A percentile compares a stretch with the other conserved stretches of the same genome.
phyloP scores from a whole-genome alignment of 1,140 invertebrate species.

The Lordiphosa mommai region DNA sequence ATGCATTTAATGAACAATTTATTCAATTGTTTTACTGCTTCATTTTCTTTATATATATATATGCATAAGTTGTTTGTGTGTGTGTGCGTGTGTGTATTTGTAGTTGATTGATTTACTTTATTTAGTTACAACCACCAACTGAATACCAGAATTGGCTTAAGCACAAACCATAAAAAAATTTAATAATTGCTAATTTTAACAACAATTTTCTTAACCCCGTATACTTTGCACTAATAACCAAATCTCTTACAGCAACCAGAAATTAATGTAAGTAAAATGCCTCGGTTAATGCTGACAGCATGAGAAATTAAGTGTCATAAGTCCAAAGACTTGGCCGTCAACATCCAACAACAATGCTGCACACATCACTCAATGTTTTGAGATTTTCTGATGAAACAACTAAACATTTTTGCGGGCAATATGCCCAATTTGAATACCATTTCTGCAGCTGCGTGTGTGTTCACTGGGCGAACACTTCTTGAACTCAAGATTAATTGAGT shows the following conservation, averaged over 20 bases:
- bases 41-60: slow-evolving; percentile 36
- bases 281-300: slow-evolving; percentile 36
- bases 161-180: slow-evolving; percentile 24
- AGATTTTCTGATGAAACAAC: not conserved
- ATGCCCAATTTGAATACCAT: slow-evolving; percentile 38
- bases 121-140: slow-evolving; percentile 9
- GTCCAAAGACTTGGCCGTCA: slow-evolving; percentile 20
- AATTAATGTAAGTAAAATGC: slow-evolving; percentile 45
- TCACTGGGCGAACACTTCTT: slow-evolving; percentile 14
- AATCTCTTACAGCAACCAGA: slow-evolving; percentile 32
- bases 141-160: slow-evolving; percentile 39
- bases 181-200: slow-evolving; percentile 75
- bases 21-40: slow-evolving; percentile 66
- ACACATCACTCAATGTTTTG: slow-evolving; percentile 6
- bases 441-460: slow-evolving; percentile 1
- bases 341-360: slow-evolving; percentile 30
- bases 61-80: slow-evolving; percentile 75
- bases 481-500: slow-evolving; percentile 57
- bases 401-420: slow-evolving; percentile 36
- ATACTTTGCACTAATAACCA: slow-evolving; percentile 57
- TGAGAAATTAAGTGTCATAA: slow-evolving; percentile 51
- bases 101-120: slow-evolving; percentile 13
- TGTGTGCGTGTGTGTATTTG: slow-evolving; percentile 37
- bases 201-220: slow-evolving; percentile 57
- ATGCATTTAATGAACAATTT: slow-evolving; percentile 63